phyloP scores from a whole-genome alignment of 53 echinoderm and acorn worm genomes.

The Arbacia lixula region DNA sequence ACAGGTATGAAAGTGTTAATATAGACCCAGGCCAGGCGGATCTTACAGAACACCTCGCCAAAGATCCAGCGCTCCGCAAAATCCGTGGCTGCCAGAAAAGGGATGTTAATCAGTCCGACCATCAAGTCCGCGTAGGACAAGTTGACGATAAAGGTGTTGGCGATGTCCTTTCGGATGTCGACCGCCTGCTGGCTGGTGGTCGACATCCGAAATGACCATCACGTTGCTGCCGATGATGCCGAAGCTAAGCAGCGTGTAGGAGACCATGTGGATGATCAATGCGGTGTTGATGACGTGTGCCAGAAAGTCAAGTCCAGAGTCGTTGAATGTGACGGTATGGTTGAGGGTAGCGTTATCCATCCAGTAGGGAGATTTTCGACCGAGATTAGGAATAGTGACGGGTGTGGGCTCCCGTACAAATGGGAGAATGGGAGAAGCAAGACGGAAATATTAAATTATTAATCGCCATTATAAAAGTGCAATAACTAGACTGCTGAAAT shows the following conservation, averaged over 20 bases:
- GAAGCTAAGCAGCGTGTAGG: background rate
- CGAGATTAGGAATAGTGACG: no score
- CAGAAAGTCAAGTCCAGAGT: no score
- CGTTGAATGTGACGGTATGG: no score
- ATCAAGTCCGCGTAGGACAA: background rate
- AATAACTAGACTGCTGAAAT: no score
- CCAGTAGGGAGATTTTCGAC: no score
- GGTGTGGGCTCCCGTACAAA: no score
- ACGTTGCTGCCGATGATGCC: background rate
- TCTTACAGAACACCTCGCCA: slow-evolving; percentile 11
- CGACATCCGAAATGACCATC: background rate
- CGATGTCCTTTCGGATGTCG: slow-evolving; percentile 1
- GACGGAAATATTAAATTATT: no score
- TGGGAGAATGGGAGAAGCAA: no score
- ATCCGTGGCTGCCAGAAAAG: background rate
- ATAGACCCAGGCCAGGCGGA: background rate
- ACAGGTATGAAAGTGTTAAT: slow-evolving; percentile 8
- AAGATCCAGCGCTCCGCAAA: background rate
- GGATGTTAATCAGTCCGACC: background rate
- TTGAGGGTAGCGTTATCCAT: no score
- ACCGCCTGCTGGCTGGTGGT: background rate
- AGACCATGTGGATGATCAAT: background rate
- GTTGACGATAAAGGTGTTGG: background rate
- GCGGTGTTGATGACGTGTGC: background rate
- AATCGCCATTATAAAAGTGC: no score